Conservation (phyloP, 1,140 invertebrate genomes). For the Hypothenemus hampei region DNA sequence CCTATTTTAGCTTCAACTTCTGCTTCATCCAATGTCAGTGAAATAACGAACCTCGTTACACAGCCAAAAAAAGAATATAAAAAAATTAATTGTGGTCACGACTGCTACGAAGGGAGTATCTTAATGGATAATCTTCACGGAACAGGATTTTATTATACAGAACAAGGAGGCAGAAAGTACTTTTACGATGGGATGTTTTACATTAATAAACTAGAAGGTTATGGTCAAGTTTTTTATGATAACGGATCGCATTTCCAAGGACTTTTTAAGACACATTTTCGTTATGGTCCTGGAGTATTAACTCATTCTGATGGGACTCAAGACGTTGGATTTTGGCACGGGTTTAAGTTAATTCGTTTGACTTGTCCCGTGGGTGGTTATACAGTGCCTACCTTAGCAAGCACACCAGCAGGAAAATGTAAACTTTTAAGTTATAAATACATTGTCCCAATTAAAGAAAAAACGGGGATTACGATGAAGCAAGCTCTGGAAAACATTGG, state of each 20-base stretch:
- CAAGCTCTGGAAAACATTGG: slow-evolving; percentile 21
- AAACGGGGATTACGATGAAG: slow-evolving; percentile 19
- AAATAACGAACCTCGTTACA: background rate
- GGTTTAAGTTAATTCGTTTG: slow-evolving; percentile 44
- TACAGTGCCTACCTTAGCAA: slow-evolving; percentile 29
- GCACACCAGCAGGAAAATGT: slow-evolving; percentile 20
- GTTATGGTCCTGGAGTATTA: slow-evolving; percentile 52
- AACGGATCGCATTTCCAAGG: slow-evolving; percentile 47
- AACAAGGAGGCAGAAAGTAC: slow-evolving; percentile 33
- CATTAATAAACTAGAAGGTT: slow-evolving; percentile 49
- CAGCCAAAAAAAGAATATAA: background rate
- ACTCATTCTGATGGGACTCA: slow-evolving; percentile 42
- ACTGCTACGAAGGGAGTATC: slow-evolving; percentile 42
- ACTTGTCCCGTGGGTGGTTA: slow-evolving; percentile 20
- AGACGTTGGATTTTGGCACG: slow-evolving; percentile 51
- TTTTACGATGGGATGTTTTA: slow-evolving; percentile 50
- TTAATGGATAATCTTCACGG: slow-evolving; percentile 47
- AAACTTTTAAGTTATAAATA: slow-evolving; percentile 34
- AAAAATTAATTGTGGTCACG: slow-evolving; percentile 28
- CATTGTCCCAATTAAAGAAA: slow-evolving; percentile 27
- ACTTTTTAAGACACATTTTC: slow-evolving; percentile 45
- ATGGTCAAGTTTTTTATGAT: slow-evolving; percentile 47
- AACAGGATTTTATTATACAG: slow-evolving; percentile 45
- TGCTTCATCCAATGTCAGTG: no score
- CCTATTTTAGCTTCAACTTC: no score